Evolutionary conservation across 2,888 invertebrate genomes (phyloP).

Genomic region (Elegia similella): DNA sequence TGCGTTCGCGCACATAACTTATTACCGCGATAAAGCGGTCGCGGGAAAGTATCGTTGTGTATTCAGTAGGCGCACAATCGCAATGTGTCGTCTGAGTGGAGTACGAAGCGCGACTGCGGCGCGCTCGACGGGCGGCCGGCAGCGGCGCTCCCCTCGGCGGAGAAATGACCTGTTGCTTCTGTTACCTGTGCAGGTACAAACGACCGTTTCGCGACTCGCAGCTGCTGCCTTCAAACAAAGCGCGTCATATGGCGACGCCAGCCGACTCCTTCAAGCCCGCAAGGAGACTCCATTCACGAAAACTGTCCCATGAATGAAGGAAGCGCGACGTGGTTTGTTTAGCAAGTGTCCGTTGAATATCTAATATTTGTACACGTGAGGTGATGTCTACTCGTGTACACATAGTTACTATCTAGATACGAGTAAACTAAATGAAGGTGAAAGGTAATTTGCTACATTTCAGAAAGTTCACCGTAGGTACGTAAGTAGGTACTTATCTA

Average conservation of each 20-base stretch:
- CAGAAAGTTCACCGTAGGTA: too few species aligned
- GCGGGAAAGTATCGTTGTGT: slow-evolving; percentile 49
- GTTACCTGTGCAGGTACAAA: slow-evolving; percentile 76
- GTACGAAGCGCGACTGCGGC: slow-evolving; percentile 54
- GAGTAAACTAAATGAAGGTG: too few species aligned
- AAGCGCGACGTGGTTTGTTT: slow-evolving; percentile 62
- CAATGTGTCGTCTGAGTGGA: slow-evolving; percentile 38
- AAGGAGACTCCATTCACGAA: slow-evolving; percentile 57
- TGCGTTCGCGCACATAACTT: slow-evolving; percentile 75
- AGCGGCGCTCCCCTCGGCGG: slow-evolving; percentile 61
- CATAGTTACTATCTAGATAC: too few species aligned
- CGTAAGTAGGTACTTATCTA: too few species aligned
- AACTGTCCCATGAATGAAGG: slow-evolving; percentile 60
- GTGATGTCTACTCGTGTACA: too few species aligned
- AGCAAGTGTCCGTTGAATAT: slow-evolving; percentile 32
- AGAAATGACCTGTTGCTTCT: slow-evolving; percentile 79
- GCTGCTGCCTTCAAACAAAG: slow-evolving; percentile 68
- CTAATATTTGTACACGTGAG: slow-evolving; percentile 11
- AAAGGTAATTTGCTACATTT: too few species aligned
- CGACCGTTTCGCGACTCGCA: slow-evolving; percentile 65
- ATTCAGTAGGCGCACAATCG: slow-evolving; percentile 35
- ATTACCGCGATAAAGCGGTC: slow-evolving; percentile 43
- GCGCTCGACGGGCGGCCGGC: slow-evolving; percentile 31
- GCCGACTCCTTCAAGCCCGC: slow-evolving; percentile 36
- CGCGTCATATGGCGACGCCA: slow-evolving; percentile 57